Percentiles rank a stretch among this genome's conserved stretches.
Evolutionary conservation across 2,797 vertebrate species (phyloP).

Genomic region (Centroberyx gerrardi): DNA sequence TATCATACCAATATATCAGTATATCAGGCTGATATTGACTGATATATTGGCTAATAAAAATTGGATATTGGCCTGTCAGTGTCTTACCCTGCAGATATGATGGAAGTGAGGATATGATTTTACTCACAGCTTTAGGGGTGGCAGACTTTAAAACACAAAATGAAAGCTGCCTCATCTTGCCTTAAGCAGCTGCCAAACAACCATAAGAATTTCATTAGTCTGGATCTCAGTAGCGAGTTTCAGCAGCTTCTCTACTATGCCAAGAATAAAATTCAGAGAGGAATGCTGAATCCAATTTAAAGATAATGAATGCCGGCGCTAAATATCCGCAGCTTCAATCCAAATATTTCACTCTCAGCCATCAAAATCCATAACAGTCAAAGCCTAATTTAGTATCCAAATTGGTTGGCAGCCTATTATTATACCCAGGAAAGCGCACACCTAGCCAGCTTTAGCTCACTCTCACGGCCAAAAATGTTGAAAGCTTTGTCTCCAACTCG

Average conservation of each 20-base stretch:
- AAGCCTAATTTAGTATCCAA: too few relatives aligned
- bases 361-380: too few relatives aligned
- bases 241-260: background rate
- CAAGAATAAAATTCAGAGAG: too few relatives aligned
- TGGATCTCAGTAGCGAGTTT: background rate
- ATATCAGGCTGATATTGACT: too few relatives aligned
- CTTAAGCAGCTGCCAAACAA: background rate
- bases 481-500: background rate
- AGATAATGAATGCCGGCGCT: too few relatives aligned
- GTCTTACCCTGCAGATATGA: background rate
- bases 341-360: too few relatives aligned
- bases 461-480: constrained; percentile 21
- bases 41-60: too few relatives aligned
- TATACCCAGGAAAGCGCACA: background rate
- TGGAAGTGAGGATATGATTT: background rate
- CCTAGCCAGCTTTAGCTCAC: background rate
- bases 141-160: background rate
- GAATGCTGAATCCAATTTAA: too few relatives aligned
- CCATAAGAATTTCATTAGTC: background rate
- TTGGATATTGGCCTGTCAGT: too few relatives aligned
- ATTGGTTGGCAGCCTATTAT: background rate
- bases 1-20: too few relatives aligned
- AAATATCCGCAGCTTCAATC: too few relatives aligned
- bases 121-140: background rate
- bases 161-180: background rate